These are phyloP conservation scores for Gallinago jamesoni DNA, from an alignment of 2,113 vertebrate genomes.

Conservation along the genomic window DNA sequence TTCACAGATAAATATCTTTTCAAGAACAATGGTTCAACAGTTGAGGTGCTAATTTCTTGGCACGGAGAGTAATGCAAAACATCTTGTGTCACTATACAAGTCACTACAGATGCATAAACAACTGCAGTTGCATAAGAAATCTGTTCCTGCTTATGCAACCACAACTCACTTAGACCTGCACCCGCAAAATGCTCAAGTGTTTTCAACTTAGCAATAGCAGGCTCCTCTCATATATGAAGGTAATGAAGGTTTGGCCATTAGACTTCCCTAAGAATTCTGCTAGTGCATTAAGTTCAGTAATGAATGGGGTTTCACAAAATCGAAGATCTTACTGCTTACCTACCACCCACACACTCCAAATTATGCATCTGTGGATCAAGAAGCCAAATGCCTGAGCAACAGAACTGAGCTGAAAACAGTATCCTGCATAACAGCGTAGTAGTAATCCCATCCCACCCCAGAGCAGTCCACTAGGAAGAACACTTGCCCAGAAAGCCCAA, in stretches of 20 bases:
- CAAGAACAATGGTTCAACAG: neutral
- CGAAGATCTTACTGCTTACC: neutral
- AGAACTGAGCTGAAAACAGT: neutral
- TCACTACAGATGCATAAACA: neutral
- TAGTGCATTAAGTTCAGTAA: neutral
- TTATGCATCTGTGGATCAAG: neutral
- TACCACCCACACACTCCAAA: neutral
- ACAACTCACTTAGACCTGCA: neutral
- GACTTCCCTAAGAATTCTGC: neutral
- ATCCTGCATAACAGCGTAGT: neutral
- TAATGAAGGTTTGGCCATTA: neutral
- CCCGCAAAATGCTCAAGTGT: neutral
- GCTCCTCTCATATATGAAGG: neutral
- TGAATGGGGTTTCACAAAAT: neutral
- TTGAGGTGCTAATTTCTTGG: neutral
- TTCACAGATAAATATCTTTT: neutral
- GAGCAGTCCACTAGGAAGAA: neutral
- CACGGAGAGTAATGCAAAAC: neutral
- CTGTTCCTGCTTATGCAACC: neutral
- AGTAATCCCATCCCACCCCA: neutral
- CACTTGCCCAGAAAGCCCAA: neutral
- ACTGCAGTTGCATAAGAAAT: neutral
- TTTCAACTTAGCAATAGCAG: neutral
- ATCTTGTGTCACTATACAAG: neutral
- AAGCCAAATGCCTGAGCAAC: neutral